Evolutionary conservation across 1,140 invertebrate genomes (phyloP), one percentile per base, ranked within the genome.

Genomic region (Paralvinella palmiformis): DNA sequence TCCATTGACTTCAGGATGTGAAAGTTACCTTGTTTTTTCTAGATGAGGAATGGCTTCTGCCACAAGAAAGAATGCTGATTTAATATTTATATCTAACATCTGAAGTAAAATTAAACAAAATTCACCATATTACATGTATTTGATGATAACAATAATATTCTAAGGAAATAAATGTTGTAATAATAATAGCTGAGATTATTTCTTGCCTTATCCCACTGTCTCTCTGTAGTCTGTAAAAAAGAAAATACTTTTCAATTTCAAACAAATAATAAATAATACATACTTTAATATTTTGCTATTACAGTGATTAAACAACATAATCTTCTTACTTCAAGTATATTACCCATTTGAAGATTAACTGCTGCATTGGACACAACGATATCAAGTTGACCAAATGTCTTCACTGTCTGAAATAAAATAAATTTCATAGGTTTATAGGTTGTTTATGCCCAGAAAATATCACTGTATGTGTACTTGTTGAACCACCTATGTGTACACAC

Each of bases 81-180:
- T 97, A 0, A 98, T 89, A 85, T 98, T 98, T 1, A 91, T 83
- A 66, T 98, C 93, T 83, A 98, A 96, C 75, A 98, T 92, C 85
- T 98, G 68, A 56, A 67, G 3, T 62, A 17, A n/a, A 61, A 20
- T 2, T 36, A 22, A 53, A 53, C 50, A 53, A 20, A 53, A 17
- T 53, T 10, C 10, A 20, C 50, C 15, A 53, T 15, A 41, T 41
- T 41, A 41, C 10, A 41, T 41, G 37, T 10, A 41, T 10, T 41
- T n/a, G n/a, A n/a, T n/a, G n/a, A n/a, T n/a, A n/a, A n/a, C n/a
- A n/a, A n/a, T n/a, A n/a, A n/a, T n/a, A 41, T 41, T n/a, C n/a
- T 41, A n/a, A 41, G 24, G 24, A 53, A 53, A 27, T 53, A 7
- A 53, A 17, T 53, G 7, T 53, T 53, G 15, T 22, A 45, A 1